A percentile compares a stretch with the other conserved stretches of the same genome.
These are phyloP conservation scores for Psylliodes chrysocephalus DNA, from an alignment of 2,888 invertebrate species.

Conservation along the genomic window DNA sequence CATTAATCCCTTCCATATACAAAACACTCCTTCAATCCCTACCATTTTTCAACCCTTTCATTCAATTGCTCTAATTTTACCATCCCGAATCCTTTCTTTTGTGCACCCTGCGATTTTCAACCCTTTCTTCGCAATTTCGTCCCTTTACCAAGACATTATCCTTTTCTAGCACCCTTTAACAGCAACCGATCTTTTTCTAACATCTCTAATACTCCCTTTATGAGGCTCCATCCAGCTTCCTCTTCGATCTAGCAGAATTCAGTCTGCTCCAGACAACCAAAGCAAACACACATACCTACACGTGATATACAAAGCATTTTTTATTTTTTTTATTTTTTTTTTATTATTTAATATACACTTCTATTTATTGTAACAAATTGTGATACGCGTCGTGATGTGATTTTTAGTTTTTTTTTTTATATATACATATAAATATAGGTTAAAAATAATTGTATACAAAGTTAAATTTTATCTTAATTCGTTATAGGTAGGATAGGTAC, in stretches of 20 bases:
- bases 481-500: conserved; percentile 1
- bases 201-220: conserved; percentile 17
- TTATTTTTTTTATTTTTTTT: background rate
- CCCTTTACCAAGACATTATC: background rate
- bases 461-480: background rate
- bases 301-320: conserved; percentile 12
- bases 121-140: background rate
- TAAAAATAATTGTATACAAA: background rate
- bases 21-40: conserved; percentile 12
- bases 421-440: too few species aligned
- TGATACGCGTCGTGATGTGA: conserved; percentile 13
- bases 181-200: background rate
- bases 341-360: too few species aligned
- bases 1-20: conserved; percentile 13
- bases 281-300: conserved; percentile 5
- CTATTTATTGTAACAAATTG: conserved; percentile 16
- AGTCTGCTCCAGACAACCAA: conserved; percentile 36
- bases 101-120: background rate
- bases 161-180: background rate
- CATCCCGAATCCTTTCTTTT: background rate
- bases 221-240: conserved; percentile 5
- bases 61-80: conserved; percentile 40
- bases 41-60: conserved; percentile 38
- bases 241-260: background rate
- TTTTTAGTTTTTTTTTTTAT: conserved; percentile 8